These are phyloP conservation scores for Scatophagus argus DNA, from an alignment of 2,113 vertebrate species.

Conservation along the genomic window DNA sequence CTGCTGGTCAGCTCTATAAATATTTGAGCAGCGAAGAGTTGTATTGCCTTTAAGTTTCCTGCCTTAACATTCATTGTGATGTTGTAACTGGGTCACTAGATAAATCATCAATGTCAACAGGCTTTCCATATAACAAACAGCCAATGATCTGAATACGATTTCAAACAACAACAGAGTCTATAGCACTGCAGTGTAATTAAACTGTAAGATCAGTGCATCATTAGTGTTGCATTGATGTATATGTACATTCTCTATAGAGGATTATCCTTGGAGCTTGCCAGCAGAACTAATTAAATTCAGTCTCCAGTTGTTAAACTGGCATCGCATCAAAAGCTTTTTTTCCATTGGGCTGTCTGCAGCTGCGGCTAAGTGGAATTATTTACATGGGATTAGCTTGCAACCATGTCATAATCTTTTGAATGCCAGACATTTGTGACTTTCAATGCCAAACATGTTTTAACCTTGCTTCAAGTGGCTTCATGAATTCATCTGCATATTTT, in stretches of 20 bases:
- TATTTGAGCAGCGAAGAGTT: constrained; percentile 25
- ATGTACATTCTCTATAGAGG: constrained; percentile 44
- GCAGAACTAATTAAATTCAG: constrained; percentile 58
- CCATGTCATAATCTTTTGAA: constrained; percentile 45
- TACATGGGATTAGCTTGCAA: constrained; percentile 54
- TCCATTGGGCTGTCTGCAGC: constrained; percentile 42
- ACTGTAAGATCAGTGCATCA: constrained; percentile 42
- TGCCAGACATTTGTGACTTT: constrained; percentile 43
- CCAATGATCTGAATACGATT: neutral
- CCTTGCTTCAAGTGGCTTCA: neutral
- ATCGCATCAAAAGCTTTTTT: constrained; percentile 41
- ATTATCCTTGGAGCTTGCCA: constrained; percentile 44
- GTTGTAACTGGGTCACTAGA: constrained; percentile 17
- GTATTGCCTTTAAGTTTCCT: neutral
- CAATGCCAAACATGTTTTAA: constrained; percentile 18
- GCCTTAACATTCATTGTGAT: neutral
- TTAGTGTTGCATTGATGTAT: constrained; percentile 44
- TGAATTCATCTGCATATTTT: constrained; percentile 30
- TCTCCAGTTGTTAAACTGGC: constrained; percentile 43
- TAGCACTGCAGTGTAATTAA: neutral
- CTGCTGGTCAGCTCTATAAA: constrained; percentile 38
- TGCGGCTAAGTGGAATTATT: constrained; percentile 46
- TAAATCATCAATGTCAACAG: constrained; percentile 12
- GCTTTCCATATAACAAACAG: neutral
- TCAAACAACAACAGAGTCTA: constrained; percentile 23